phyloP scores from a whole-genome alignment of 2,797 vertebrate genomes.

The Brachyalestes nurse region DNA sequence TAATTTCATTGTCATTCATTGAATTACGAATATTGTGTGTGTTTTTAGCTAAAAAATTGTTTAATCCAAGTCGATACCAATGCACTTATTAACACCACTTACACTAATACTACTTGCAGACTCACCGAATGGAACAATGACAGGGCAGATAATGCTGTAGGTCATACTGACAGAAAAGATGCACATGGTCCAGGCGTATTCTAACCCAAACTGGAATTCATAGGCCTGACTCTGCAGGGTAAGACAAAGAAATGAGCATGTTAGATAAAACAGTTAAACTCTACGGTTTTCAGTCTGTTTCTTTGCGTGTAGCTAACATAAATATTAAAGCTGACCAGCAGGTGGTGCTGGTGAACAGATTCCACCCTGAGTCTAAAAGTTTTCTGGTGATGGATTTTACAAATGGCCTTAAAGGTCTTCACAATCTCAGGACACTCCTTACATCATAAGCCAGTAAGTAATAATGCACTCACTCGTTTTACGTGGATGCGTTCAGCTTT shows the following conservation, averaged over 20 bases:
- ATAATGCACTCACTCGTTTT: conserved; percentile 81
- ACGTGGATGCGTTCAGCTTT: conserved; percentile 92
- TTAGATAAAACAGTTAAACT: neutral
- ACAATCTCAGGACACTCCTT: neutral
- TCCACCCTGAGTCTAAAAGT: neutral
- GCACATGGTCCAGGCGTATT: conserved; percentile 96
- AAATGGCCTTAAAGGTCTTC: neutral
- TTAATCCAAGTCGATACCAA: too few species aligned
- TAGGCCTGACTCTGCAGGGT: conserved; percentile 87
- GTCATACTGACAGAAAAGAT: conserved; percentile 95
- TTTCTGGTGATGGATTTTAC: neutral
- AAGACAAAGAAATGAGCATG: neutral
- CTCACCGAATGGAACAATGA: conserved; percentile 97
- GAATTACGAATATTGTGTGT: neutral
- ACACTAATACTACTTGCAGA: neutral
- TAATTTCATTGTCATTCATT: neutral
- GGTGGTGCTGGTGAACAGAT: neutral
- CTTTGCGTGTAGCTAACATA: neutral
- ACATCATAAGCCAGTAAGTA: neutral
- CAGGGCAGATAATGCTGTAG: conserved; percentile 96
- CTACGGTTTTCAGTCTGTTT: neutral
- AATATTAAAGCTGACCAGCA: neutral
- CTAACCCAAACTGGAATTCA: conserved; percentile 95
- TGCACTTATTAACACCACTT: too few species aligned
- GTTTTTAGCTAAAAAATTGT: neutral